Conservation (phyloP, 2,113 vertebrate genomes). For the Callaeas wilsoni region DNA sequence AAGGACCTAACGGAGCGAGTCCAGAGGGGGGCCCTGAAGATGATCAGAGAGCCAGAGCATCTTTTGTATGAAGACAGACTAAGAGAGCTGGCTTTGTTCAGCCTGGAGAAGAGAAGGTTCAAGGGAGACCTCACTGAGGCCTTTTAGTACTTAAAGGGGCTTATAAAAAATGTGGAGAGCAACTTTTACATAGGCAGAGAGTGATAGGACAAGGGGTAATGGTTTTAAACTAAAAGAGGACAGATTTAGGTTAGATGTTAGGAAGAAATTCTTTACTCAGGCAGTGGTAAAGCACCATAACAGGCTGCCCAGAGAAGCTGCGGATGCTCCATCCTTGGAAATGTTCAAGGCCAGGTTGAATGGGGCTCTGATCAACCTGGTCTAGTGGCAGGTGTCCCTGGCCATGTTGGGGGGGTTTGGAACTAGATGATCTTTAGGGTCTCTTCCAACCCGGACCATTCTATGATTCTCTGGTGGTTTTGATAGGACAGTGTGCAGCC, state of each 20-base stretch:
- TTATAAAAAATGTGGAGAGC: not conserved
- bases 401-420: fast-evolving
- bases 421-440: not conserved
- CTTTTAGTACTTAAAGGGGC: not conserved
- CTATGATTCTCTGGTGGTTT: not conserved
- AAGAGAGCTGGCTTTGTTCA: not conserved
- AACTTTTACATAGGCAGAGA: not conserved
- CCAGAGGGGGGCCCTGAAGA: not conserved
- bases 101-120: not conserved
- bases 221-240: not conserved
- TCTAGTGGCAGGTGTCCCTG: not conserved
- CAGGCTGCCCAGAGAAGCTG: not conserved
- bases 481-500: not conserved
- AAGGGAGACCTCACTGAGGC: not conserved
- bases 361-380: not conserved
- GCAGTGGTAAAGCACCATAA: not conserved
- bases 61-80: not conserved
- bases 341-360: not conserved
- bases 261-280: not conserved
- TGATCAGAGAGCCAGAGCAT: not conserved
- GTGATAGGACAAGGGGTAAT: not conserved
- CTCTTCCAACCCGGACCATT: not conserved
- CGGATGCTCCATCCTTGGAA: not conserved
- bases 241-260: not conserved
- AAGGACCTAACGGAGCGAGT: too few species aligned